phyloP scores from a whole-genome alignment of 1,140 invertebrate genomes.

The Heliconius hermathena region DNA sequence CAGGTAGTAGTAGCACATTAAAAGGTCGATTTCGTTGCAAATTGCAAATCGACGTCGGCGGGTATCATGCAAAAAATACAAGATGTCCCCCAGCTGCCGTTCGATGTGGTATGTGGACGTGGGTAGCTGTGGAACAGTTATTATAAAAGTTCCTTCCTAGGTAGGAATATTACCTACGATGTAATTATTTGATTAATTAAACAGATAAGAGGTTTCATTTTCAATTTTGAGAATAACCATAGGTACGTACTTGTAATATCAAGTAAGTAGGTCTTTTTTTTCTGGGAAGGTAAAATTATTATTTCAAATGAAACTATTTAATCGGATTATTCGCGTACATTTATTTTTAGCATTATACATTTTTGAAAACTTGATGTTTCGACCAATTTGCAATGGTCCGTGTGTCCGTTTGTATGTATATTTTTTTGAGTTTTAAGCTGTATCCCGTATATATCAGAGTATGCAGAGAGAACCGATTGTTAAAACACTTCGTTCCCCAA shows the following conservation, averaged over 20 bases:
- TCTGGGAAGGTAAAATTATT: background rate
- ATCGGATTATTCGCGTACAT: too few species aligned
- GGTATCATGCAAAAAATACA: constrained; percentile 61
- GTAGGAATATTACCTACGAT: constrained; percentile 2
- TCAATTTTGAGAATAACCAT: background rate
- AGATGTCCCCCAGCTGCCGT: constrained; percentile 63
- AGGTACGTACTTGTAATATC: background rate
- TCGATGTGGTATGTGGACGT: constrained; percentile 30
- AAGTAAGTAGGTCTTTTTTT: background rate
- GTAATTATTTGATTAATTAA: constrained; percentile 24
- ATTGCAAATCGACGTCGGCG: constrained; percentile 66
- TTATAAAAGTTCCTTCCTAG: background rate
- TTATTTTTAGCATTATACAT: too few species aligned
- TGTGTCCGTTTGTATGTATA: too few species aligned
- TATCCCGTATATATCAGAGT: too few species aligned
- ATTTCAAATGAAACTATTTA: too few species aligned
- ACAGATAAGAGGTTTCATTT: background rate
- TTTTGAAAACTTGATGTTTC: too few species aligned
- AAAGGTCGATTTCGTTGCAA: constrained; percentile 54
- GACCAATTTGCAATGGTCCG: too few species aligned
- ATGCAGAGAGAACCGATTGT: too few species aligned
- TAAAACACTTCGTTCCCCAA: too few species aligned
- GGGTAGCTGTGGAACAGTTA: background rate
- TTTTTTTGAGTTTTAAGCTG: too few species aligned
- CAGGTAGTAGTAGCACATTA: constrained; percentile 55